A percentile compares a stretch with the other conserved stretches of the same genome.
These are phyloP conservation scores for Venusia cambrica DNA, from an alignment of 2,888 invertebrate genomes.

Conservation along the genomic window DNA sequence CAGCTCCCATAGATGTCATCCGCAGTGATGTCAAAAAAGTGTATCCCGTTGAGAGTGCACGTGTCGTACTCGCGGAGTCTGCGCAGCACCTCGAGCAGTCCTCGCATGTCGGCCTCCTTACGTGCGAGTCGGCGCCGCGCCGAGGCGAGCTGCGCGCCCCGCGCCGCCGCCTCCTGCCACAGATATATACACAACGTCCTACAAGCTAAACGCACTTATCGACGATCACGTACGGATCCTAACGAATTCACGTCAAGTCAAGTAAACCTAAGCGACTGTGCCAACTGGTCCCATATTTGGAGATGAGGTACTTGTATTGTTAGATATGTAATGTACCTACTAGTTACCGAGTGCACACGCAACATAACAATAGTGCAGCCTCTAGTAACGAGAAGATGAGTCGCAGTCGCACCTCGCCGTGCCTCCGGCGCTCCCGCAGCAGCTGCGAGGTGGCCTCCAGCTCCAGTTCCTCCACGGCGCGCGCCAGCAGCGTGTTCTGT, in stretches of 20 bases:
- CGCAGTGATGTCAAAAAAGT: slow-evolving; percentile 76
- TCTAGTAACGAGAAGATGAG: too few species aligned
- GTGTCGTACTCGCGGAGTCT: slow-evolving; percentile 70
- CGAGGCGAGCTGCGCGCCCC: slow-evolving; percentile 51
- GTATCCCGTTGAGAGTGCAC: slow-evolving; percentile 75
- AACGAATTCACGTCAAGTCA: too few species aligned
- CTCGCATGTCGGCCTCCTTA: slow-evolving; percentile 75
- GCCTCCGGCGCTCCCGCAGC: slow-evolving; percentile 55
- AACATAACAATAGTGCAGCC: too few species aligned
- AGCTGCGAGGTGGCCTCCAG: slow-evolving; percentile 82
- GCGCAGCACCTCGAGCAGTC: slow-evolving; percentile 76
- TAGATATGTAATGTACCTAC: too few species aligned
- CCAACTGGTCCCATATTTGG: too few species aligned
- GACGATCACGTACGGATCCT: too few species aligned
- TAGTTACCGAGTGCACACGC: too few species aligned
- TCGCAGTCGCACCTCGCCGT: slow-evolving; percentile 68
- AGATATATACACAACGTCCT: slow-evolving; percentile 4
- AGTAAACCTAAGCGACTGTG: too few species aligned
- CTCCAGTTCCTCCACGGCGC: slow-evolving; percentile 85
- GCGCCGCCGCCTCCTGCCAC: slow-evolving; percentile 36
- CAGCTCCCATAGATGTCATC: slow-evolving; percentile 63
- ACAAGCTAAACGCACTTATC: too few species aligned
- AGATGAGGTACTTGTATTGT: too few species aligned
- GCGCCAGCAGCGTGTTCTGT: slow-evolving; percentile 85
- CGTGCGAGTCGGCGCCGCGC: slow-evolving; percentile 66